Evolutionary conservation across 2,113 vertebrate species (phyloP).

Genomic region (Halcyon malimbica): DNA sequence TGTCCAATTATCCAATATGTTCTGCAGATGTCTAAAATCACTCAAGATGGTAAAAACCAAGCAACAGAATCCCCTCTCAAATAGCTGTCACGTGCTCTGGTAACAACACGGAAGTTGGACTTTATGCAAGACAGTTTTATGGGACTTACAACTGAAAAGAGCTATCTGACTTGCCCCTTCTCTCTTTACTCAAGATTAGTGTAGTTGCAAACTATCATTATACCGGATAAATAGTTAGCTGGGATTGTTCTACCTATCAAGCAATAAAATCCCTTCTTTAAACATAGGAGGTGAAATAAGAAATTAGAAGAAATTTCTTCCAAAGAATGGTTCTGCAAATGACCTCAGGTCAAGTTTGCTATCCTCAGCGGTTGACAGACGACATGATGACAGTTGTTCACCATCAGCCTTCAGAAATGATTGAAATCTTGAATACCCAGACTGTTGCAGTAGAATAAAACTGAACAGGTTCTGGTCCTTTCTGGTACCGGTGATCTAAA

Average conservation of each 20-base stretch:
- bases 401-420: neutral
- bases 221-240: neutral
- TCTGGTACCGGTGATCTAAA: neutral
- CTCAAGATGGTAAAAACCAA: neutral
- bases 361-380: neutral
- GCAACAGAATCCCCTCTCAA: neutral
- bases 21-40: neutral
- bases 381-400: neutral
- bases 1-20: neutral
- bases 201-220: neutral
- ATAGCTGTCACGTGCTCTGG: neutral
- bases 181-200: neutral
- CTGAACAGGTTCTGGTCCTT: neutral
- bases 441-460: neutral
- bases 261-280: neutral
- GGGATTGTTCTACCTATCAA: neutral
- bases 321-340: neutral
- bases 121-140: neutral
- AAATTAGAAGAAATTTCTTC: neutral
- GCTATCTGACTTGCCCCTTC: neutral
- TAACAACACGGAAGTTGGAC: neutral
- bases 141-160: neutral
- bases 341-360: neutral
- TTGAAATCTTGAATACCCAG: neutral
- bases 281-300: neutral